Evolutionary conservation across 2,113 vertebrate species (phyloP).

Genomic region (Centropristis striata): DNA sequence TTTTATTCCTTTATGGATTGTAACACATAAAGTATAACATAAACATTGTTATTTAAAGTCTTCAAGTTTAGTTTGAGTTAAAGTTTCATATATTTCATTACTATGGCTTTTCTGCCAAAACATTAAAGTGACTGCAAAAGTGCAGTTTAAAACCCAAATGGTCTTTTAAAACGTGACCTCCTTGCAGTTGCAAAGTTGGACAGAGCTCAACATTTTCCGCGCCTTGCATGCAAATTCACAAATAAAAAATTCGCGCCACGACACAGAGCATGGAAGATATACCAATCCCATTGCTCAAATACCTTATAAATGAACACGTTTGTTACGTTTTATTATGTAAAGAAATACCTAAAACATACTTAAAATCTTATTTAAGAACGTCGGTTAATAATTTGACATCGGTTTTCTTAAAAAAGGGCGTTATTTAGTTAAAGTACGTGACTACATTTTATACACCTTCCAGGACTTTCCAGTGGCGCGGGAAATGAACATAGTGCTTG

Average conservation of each 20-base stretch:
- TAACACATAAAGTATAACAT: background rate
- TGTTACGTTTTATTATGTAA: fast-evolving
- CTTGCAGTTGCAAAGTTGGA: constrained; percentile 19
- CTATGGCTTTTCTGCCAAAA: background rate
- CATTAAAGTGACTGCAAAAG: background rate
- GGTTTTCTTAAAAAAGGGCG: fast-evolving
- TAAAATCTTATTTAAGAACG: fast-evolving
- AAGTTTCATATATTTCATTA: background rate
- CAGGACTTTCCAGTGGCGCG: constrained; percentile 80
- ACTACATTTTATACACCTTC: constrained; percentile 53
- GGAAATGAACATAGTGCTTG: constrained; percentile 59
- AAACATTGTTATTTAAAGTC: background rate
- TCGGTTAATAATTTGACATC: fast-evolving
- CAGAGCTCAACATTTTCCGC: constrained; percentile 62
- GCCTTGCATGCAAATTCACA: constrained; percentile 78
- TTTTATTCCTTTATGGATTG: background rate
- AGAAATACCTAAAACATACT: fast-evolving
- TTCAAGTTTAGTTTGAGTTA: background rate
- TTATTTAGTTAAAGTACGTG: background rate
- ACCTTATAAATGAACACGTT: fast-evolving
- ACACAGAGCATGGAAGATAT: constrained; percentile 64
- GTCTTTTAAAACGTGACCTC: background rate
- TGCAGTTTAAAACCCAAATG: background rate
- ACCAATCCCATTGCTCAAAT: fast-evolving
- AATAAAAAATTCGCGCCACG: constrained; percentile 80